A percentile compares a stretch with the other conserved stretches of the same genome.
phyloP scores from a whole-genome alignment of 2,888 invertebrate species.

The Scaptomyza polygonia region DNA sequence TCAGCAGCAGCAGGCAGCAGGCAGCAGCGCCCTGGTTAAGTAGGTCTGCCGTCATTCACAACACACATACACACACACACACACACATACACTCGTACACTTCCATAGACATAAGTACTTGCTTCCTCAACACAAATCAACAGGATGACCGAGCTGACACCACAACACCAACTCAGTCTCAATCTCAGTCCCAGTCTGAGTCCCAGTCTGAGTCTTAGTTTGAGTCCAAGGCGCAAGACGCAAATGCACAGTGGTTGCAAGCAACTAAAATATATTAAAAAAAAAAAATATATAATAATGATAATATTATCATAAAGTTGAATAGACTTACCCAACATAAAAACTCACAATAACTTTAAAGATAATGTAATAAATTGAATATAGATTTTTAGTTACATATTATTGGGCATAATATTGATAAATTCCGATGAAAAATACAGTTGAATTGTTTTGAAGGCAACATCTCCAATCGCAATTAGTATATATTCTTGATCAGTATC shows the following conservation, averaged over 20 bases:
- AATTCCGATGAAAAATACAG: too few relatives aligned
- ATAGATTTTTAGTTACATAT: too few relatives aligned
- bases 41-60: constrained; percentile 64
- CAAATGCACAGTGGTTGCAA: constrained; percentile 11
- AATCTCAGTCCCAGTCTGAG: neutral
- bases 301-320: too few relatives aligned
- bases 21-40: constrained; percentile 52
- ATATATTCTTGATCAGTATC: too few relatives aligned
- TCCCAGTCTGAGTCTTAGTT: neutral
- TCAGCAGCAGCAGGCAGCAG: constrained; percentile 33
- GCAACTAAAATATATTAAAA: too few relatives aligned
- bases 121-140: constrained; percentile 77
- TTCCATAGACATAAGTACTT: constrained; percentile 65
- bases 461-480: too few relatives aligned
- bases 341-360: too few relatives aligned
- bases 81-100: constrained; percentile 27
- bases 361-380: too few relatives aligned
- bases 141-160: constrained; percentile 75
- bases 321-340: too few relatives aligned
- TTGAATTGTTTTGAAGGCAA: too few relatives aligned
- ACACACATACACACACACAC: constrained; percentile 34
- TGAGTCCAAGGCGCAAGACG: constrained; percentile 11
- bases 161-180: constrained; percentile 25
- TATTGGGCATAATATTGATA: too few relatives aligned
- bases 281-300: too few relatives aligned